Evolutionary conservation across 1,140 invertebrate genomes (phyloP), one percentile per base, ranked within the genome.

Genomic region (Archegozetes longisetosus): DNA sequence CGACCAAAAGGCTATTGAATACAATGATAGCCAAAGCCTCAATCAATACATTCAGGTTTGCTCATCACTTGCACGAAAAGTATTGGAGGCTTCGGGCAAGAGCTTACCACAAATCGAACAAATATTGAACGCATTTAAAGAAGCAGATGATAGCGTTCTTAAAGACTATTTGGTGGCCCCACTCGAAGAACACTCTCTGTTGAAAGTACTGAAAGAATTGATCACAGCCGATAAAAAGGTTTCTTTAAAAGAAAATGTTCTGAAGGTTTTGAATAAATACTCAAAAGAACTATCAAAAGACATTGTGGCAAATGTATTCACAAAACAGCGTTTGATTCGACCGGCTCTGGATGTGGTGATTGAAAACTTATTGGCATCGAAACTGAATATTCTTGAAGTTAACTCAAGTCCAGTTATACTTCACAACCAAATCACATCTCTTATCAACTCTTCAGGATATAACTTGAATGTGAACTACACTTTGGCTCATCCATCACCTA

Each of bases 361-460:
- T 17, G 89, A 94, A 73, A 96, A 95, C 69, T 78, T 75, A 27
- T 75, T 77, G 23, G 77, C 80, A 0, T 67, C 81, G 0, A 85
- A 84, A 66, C 68, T 93, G 2, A 88, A 86, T 67, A 75, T 83
- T n/a, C 74, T 81, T 3, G 91, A 96, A 75, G 73, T 85, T 1
- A 68, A 66, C 50, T 68, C 70, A 2, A 64, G 62, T n/a, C 62
- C 66, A 4, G 65, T 66, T 59, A 26, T 62, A 14, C 27, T 74
- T 2, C 67, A 69, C 51, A 52, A 65, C 25, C 53, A 61, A 23
- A 59, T 73, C 13, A 64, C 66, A 20, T 61, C 69, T 22, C 58
- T 66, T 14, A 57, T 75, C 0, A 54, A 65, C 46, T 53, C 61
- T 6, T 69, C 70, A 17, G 72, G 76, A 55, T 71, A 75, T 3